Evolutionary conservation across 2,797 vertebrate genomes (phyloP), one percentile per base, ranked within the genome.

Genomic region (Melanotaenia parkinsoni): DNA sequence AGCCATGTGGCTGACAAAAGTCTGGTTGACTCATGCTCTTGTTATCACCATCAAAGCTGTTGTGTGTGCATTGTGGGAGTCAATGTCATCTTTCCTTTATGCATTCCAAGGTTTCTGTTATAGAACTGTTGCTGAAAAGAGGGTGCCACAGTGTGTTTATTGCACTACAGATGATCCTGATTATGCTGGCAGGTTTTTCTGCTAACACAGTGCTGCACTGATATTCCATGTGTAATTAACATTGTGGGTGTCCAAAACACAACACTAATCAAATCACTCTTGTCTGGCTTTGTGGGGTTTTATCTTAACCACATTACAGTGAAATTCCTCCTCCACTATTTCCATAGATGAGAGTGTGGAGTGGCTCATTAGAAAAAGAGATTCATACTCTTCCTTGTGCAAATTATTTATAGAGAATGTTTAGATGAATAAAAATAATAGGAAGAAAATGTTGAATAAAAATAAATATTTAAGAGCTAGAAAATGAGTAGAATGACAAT

Each of bases 1-100:
- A 89, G 75, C 90, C 90, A 91, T 90, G 89, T 92, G 90, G 82
- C 82, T 90, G 80, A 88, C 87, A 88, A 87, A 88, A 65, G 81
- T 74, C 86, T 86, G 80, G 67, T 80, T 88, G 84, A 84, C 79
- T 88, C 82, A 51, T 74, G 75, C 63, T 81, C 83, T 80, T 91
- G 76, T 86, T 87, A 70, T 79, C 84, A 84, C 76, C 57, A 58
- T 57, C 63, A 66, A 79, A 81, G 76, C 74, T 66, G 57, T 82
- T 77, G 70, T 54, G 64, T 74, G 58, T 72, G 63, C 32, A 8
- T 67, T 51, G 69, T 63, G 58, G 62, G 59, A 70, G 56, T 69
- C 33, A 68, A 0, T 57, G 22, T 20, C 50, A 53, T 82, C 64
- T 63, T 66, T 70, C 75, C 47, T 76, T 68, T 72, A 67, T 78